These are phyloP conservation scores for Stichopus chloronotus DNA, from an alignment of 35 echinoderm and acorn worm species.

Conservation along the genomic window DNA sequence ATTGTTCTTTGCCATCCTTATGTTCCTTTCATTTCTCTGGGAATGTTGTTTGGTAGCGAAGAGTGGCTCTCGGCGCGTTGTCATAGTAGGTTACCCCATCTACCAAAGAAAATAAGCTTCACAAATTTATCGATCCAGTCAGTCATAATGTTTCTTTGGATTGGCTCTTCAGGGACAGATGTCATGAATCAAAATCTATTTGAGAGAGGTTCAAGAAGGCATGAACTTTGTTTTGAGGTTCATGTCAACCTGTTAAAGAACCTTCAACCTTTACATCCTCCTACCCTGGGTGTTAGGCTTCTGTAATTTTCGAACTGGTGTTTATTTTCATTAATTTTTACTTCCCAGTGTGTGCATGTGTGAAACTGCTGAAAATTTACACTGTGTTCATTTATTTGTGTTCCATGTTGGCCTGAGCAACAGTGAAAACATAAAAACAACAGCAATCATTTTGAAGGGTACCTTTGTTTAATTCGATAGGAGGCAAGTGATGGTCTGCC, in stretches of 20 bases:
- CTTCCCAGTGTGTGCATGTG: not conserved
- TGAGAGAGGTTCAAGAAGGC: constrained; percentile 5
- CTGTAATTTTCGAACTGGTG: constrained; percentile 8
- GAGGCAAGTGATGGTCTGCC: not conserved
- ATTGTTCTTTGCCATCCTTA: not conserved
- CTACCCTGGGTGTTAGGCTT: constrained; percentile 36
- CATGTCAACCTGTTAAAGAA: not conserved
- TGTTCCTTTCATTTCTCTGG: not conserved
- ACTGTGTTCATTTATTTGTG: constrained; percentile 16
- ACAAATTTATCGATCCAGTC: constrained; percentile 14
- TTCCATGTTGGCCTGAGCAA: constrained; percentile 35
- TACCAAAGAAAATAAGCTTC: constrained; percentile 15
- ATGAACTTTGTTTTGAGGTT: not conserved
- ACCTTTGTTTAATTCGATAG: not conserved
- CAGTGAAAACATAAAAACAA: constrained; percentile 30
- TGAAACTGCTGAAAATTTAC: constrained; percentile 4
- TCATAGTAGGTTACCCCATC: not conserved
- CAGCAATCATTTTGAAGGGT: not conserved
- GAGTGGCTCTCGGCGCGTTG: not conserved
- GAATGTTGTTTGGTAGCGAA: not conserved
- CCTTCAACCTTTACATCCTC: constrained; percentile 20
- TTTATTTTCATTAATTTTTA: constrained; percentile 55
- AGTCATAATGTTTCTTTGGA: not conserved
- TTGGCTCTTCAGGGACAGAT: constrained; percentile 11
- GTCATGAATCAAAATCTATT: constrained; percentile 32